phyloP scores from a whole-genome alignment of 2,888 invertebrate species.

The Osedax fenrisi region DNA sequence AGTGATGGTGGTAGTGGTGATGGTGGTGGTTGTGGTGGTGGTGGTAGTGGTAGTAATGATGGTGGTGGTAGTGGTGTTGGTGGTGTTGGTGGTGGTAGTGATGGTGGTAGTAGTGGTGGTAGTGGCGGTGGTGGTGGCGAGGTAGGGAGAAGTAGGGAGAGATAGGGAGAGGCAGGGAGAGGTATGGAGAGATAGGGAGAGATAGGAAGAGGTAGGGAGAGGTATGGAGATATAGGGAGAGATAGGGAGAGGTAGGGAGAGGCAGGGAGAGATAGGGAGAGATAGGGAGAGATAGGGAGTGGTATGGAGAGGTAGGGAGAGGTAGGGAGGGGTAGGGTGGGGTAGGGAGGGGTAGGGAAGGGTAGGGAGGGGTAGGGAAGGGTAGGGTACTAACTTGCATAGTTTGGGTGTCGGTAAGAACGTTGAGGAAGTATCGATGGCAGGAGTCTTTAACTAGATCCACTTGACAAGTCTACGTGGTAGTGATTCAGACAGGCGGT shows the following conservation, averaged over 20 bases:
- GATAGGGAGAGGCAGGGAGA: background rate
- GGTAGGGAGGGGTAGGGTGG: background rate
- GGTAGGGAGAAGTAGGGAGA: background rate
- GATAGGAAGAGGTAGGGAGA: conserved; percentile 58
- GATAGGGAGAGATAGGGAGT: conserved; percentile 55
- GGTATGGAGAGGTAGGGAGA: background rate
- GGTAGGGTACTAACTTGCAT: conserved; percentile 60
- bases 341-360: background rate
- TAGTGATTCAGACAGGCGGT: too few relatives aligned
- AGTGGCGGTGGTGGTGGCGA: background rate
- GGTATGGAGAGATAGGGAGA: background rate
- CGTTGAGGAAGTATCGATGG: conserved; percentile 82
- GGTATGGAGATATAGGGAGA: conserved; percentile 79
- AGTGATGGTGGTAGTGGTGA: too few relatives aligned
- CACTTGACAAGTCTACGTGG: conserved; percentile 71
- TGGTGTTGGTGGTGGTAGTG: background rate
- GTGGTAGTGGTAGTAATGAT: conserved; percentile 59
- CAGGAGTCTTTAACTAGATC: conserved; percentile 84
- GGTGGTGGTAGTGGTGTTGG: conserved; percentile 3
- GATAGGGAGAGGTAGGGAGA: conserved; percentile 83
- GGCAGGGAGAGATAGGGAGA: conserved; percentile 83
- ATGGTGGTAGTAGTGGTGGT: background rate
- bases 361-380: background rate
- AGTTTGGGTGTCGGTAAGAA: conserved; percentile 68
- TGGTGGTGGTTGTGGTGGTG: too few relatives aligned